Percentiles rank a stretch among this genome's conserved stretches.
phyloP scores from a whole-genome alignment of 92 coral and sea anemone species.

The Galaxea fascicularis region DNA sequence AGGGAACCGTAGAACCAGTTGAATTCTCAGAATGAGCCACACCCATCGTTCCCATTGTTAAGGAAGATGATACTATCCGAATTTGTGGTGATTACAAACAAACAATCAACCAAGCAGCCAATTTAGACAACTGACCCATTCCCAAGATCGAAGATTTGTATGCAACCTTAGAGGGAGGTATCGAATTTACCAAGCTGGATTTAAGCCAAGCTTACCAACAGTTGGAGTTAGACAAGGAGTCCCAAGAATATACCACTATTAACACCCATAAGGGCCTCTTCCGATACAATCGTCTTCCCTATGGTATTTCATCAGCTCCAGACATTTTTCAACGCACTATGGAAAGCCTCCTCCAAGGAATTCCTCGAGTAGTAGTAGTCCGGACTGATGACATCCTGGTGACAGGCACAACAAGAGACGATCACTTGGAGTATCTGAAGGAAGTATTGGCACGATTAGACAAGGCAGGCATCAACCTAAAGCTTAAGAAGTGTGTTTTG shows the following conservation, averaged over 20 bases:
- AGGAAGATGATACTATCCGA: slow-evolving; percentile 43
- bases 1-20: slow-evolving; percentile 41
- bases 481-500: slow-evolving; percentile 32
- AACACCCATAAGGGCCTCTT: slow-evolving; percentile 59
- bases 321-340: slow-evolving; percentile 66
- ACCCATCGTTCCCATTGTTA: slow-evolving; percentile 64
- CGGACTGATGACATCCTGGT: slow-evolving; percentile 44
- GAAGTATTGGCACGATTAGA: slow-evolving; percentile 39
- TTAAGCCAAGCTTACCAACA: slow-evolving; percentile 63
- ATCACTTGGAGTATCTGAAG: slow-evolving; percentile 15
- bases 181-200: slow-evolving; percentile 57
- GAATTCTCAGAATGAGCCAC: slow-evolving; percentile 69
- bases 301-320: slow-evolving; percentile 59
- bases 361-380: slow-evolving; percentile 41
- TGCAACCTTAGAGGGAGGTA: slow-evolving; percentile 55
- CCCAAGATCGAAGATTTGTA: slow-evolving; percentile 65
- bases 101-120: slow-evolving; percentile 49
- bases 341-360: slow-evolving; percentile 56
- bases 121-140: slow-evolving; percentile 60
- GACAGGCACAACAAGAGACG: slow-evolving; percentile 11
- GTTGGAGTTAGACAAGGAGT: slow-evolving; percentile 51
- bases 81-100: slow-evolving; percentile 57
- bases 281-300: slow-evolving; percentile 33
- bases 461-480: slow-evolving; percentile 18
- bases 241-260: slow-evolving; percentile 58